These are phyloP conservation scores for Erynnis tages DNA, from an alignment of 2,888 invertebrate species.

Conservation along the genomic window DNA sequence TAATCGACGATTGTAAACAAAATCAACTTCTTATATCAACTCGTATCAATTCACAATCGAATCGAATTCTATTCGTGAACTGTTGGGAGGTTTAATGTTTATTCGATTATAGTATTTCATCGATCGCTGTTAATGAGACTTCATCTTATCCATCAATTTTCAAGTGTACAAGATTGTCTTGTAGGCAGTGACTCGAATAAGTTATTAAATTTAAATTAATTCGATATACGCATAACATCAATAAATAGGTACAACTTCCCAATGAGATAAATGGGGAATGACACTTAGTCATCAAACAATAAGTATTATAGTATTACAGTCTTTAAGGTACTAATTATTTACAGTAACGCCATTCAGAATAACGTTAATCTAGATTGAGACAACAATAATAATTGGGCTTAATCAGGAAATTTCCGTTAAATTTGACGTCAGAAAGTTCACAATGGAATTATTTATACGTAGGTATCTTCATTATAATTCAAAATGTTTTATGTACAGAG, in stretches of 20 bases:
- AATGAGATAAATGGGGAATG: slow-evolving; percentile 30
- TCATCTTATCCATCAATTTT: not conserved
- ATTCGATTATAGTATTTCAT: no score
- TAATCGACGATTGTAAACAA: no score
- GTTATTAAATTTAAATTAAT: slow-evolving; percentile 8
- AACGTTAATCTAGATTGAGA: slow-evolving; percentile 47
- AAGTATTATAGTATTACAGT: slow-evolving; percentile 58
- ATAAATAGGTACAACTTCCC: slow-evolving; percentile 13
- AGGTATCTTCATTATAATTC: slow-evolving; percentile 16
- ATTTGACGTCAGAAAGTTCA: slow-evolving; percentile 6
- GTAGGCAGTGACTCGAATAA: slow-evolving; percentile 14
- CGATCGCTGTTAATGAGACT: no score
- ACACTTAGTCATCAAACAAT: slow-evolving; percentile 31
- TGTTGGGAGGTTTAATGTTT: no score
- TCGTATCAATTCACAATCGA: no score
- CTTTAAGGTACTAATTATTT: slow-evolving; percentile 77
- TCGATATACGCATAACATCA: slow-evolving; percentile 15
- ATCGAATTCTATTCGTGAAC: no score
- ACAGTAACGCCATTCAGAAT: slow-evolving; percentile 68
- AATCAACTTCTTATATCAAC: no score
- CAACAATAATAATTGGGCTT: slow-evolving; percentile 28
- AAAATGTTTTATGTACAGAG: slow-evolving; percentile 32
- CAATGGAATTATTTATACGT: slow-evolving; percentile 1
- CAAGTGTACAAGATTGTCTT: slow-evolving; percentile 1
- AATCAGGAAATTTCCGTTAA: slow-evolving; percentile 14